Evolutionary conservation across 2,113 vertebrate genomes (phyloP).

Genomic region (Campylorhamphus procurvoides): DNA sequence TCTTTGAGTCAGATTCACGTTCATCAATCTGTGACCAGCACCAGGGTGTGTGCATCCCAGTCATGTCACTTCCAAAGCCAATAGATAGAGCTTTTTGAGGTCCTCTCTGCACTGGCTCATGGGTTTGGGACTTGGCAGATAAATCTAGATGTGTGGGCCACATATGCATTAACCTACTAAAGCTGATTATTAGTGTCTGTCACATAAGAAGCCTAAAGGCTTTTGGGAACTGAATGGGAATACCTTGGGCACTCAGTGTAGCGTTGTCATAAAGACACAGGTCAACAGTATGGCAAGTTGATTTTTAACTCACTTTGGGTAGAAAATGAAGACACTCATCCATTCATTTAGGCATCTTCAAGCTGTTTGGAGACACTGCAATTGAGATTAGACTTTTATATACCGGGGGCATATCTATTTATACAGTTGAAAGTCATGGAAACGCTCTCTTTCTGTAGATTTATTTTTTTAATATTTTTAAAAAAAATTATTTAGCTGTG

Average conservation of each 20-base stretch:
- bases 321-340: not conserved
- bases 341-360: not conserved
- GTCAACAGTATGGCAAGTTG: not conserved
- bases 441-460: not conserved
- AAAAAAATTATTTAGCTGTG: not conserved
- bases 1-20: not conserved
- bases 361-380: not conserved
- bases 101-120: not conserved
- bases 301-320: not conserved
- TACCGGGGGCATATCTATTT: not conserved
- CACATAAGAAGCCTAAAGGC: not conserved
- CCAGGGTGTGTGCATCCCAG: accelerated
- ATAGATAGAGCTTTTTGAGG: not conserved
- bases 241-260: not conserved
- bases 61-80: not conserved
- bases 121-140: not conserved
- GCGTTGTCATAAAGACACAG: not conserved
- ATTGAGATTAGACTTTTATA: not conserved
- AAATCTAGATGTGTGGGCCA: not conserved
- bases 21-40: not conserved
- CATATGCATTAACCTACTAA: not conserved
- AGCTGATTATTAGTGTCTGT: not conserved
- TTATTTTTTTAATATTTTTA: not conserved
- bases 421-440: not conserved
- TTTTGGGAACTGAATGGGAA: not conserved